Evolutionary conservation across 2,113 vertebrate species (phyloP).

Genomic region (Nanorana parkeri): DNA sequence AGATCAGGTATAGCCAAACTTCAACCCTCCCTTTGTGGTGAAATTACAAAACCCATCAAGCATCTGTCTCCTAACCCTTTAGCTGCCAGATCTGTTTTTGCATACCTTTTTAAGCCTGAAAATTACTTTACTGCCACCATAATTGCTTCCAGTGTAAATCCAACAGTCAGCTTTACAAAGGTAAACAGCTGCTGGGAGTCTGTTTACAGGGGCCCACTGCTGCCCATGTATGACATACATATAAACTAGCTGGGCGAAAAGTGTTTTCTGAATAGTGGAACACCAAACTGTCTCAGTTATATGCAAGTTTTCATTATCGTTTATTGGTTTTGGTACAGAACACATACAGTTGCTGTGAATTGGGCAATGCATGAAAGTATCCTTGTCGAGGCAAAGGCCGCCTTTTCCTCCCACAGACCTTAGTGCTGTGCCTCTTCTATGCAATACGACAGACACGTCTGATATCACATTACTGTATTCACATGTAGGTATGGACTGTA

Average conservation of each 20-base stretch:
- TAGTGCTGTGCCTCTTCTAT: constrained; percentile 99
- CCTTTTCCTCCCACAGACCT: constrained; percentile 88
- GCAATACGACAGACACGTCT: constrained; percentile 93
- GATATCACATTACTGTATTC: constrained; percentile 89
- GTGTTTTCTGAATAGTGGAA: constrained; percentile 19
- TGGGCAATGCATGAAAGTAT: constrained; percentile 74
- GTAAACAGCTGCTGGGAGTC: too few relatives aligned
- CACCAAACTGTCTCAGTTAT: constrained; percentile 9
- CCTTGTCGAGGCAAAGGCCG: constrained; percentile 74
- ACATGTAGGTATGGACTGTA: constrained; percentile 89
- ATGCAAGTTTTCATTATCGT: constrained; percentile 9
- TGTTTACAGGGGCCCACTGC: too few relatives aligned
- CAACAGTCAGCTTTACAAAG: too few relatives aligned
- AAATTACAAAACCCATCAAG: too few relatives aligned
- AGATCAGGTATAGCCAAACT: too few relatives aligned
- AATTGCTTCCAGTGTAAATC: too few relatives aligned
- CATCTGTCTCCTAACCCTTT: too few relatives aligned
- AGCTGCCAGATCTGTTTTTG: too few relatives aligned
- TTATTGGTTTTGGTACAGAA: constrained; percentile 60
- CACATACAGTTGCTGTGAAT: constrained; percentile 72
- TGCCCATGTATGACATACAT: too few relatives aligned
- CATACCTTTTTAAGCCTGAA: too few relatives aligned
- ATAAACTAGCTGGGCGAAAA: background rate
- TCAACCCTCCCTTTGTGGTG: too few relatives aligned
- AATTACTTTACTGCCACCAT: too few relatives aligned